phyloP scores from a whole-genome alignment of 1,140 invertebrate genomes.

The Rhagoletis pomonella region DNA sequence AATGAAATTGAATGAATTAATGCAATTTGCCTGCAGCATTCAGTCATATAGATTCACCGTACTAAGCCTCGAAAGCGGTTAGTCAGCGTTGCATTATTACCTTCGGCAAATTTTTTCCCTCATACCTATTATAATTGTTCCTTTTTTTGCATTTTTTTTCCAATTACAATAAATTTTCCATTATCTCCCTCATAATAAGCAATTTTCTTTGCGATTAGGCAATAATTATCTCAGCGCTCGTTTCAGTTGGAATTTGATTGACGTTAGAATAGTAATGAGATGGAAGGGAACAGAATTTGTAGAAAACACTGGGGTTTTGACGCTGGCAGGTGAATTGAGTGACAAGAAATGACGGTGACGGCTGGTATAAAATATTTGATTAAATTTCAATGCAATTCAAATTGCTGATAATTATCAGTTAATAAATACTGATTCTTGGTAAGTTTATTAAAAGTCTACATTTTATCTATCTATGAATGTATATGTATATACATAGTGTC shows the following conservation, averaged over 20 bases:
- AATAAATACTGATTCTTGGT: too few species aligned
- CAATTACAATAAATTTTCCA: not conserved
- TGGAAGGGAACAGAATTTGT: not conserved
- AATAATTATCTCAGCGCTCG: not conserved
- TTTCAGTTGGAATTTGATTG: not conserved
- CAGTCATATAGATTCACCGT: not conserved
- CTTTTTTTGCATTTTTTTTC: not conserved
- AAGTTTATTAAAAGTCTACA: too few species aligned
- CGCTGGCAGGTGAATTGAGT: too few species aligned
- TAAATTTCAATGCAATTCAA: too few species aligned
- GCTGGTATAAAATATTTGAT: too few species aligned
- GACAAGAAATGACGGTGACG: too few species aligned
- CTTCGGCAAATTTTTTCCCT: not conserved
- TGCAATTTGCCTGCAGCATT: conserved; percentile 18
- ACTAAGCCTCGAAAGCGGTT: not conserved
- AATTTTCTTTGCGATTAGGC: conserved; percentile 26
- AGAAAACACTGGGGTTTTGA: too few species aligned
- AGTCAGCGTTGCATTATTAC: not conserved
- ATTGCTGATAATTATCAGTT: too few species aligned
- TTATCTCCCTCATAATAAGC: not conserved
- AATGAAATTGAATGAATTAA: conserved; percentile 4
- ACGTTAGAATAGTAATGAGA: not conserved
- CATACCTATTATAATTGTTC: not conserved
- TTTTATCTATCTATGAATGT: too few species aligned
- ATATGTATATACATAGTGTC: too few species aligned